Base-by-base conservation (phyloP, 2,888 invertebrate species). In the Chrysolina haemoptera region DNA sequence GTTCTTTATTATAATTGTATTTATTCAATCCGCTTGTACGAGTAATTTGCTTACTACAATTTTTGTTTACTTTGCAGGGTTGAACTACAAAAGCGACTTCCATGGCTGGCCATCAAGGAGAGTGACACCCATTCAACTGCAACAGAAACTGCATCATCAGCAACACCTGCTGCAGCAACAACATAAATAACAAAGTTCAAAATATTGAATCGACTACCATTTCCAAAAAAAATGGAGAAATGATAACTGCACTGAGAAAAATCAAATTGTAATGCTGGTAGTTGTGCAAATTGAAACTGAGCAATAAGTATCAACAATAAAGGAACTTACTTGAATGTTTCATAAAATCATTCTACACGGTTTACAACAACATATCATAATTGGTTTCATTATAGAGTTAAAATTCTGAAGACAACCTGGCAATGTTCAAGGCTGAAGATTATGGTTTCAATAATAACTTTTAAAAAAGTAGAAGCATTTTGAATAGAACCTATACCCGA, bases 71-170 rank as follows among this genome's bases (percentile, higher is more conserved):
- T 79, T 81, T 85, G 71, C 68, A 94, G 94, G 81, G 89, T 94
- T 87, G 96, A 96, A 87, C 89, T 96, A 72, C 94, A 95, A 84
- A 94, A 94, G 76, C 92, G 94, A 68, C 91, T 96, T 86, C 95
- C 95, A 10, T 96, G 94, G 94, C 88, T 94, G 75, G 93, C 93
- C 76, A 93, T 94, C 69, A 91, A 91, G 78, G 94, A 94, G 83
- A 84, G 86, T 40, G 93, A 94, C 78, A 88, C 90, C 0, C 88
- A 89, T n/a, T 92, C 93, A 11, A 90, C 89, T 0, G 87, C 89
- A 6, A 87, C 88, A 8, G 81, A 81, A 73, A 63, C 78, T 11
- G 74, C 77, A 4, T 70, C 77, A 11, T 70, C 78, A 66, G 41
- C 68, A 12, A 65, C 71, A 11, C 78, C 77, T 11, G 48, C 74